phyloP scores from a whole-genome alignment of 92 coral and sea anemone genomes.

The Blastomussa wellsi region DNA sequence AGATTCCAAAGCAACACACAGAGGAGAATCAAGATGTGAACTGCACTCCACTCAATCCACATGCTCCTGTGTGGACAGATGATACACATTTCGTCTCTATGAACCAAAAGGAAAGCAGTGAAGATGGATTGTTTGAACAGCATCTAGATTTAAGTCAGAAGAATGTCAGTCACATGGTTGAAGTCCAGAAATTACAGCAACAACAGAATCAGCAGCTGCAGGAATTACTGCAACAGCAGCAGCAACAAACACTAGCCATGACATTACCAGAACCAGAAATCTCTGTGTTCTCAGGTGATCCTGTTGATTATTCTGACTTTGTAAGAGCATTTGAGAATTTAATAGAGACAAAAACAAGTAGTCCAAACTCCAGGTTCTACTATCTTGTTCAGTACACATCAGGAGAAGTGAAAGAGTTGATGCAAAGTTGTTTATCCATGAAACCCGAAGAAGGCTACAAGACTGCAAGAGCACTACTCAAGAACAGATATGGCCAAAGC shows the following conservation, averaged over 20 bases:
- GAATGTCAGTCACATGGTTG: slow-evolving; percentile 31
- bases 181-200: slow-evolving; percentile 37
- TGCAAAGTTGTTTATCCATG: slow-evolving; percentile 67
- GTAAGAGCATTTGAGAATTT: slow-evolving; percentile 57
- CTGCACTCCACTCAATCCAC: slow-evolving; percentile 9
- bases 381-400: slow-evolving; percentile 59
- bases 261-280: slow-evolving; percentile 56
- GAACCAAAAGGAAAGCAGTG: neutral
- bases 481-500: slow-evolving; percentile 61
- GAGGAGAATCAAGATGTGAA: neutral
- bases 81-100: neutral
- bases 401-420: slow-evolving; percentile 70
- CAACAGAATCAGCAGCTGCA: slow-evolving; percentile 39
- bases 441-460: slow-evolving; percentile 55
- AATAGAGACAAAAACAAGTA: slow-evolving; percentile 50
- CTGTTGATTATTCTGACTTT: slow-evolving; percentile 51
- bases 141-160: slow-evolving; percentile 15
- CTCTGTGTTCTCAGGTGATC: slow-evolving; percentile 58
- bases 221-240: slow-evolving; percentile 36
- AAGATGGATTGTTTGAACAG: slow-evolving; percentile 9
- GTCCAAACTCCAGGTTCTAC: slow-evolving; percentile 55
- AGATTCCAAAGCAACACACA: neutral
- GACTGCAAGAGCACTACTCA: slow-evolving; percentile 54
- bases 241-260: slow-evolving; percentile 50
- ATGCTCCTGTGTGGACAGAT: slow-evolving; percentile 1